Conservation (phyloP, 1,140 invertebrate genomes). For the Mya arenaria region DNA sequence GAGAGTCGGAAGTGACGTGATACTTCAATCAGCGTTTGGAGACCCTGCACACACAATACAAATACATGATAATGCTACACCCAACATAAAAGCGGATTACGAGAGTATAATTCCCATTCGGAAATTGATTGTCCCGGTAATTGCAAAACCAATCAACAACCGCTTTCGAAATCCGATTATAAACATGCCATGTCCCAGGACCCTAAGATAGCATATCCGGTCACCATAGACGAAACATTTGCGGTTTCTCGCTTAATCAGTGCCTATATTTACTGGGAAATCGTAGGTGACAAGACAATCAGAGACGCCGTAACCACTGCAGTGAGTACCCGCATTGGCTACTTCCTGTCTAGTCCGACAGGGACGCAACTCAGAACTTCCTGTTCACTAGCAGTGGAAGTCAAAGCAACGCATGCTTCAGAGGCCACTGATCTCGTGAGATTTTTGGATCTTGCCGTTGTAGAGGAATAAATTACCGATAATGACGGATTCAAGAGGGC, state of each 20-base stretch:
- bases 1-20: not conserved
- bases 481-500: too few species aligned
- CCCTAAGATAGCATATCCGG: constrained; percentile 41
- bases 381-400: constrained; percentile 18
- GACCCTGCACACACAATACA: not conserved
- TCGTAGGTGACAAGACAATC: constrained; percentile 16
- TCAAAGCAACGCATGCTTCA: not conserved
- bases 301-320: constrained; percentile 48
- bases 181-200: constrained; percentile 7
- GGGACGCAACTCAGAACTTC: not conserved
- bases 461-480: too few species aligned
- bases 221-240: not conserved
- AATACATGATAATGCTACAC: not conserved
- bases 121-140: constrained; percentile 20
- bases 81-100: not conserved
- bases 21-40: constrained; percentile 23
- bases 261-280: constrained; percentile 31
- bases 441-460: too few species aligned
- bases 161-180: not conserved
- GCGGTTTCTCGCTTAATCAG: constrained; percentile 32
- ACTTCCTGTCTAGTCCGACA: constrained; percentile 38
- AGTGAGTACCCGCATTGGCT: constrained; percentile 48
- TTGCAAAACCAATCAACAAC: not conserved
- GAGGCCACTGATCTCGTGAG: constrained; percentile 30
- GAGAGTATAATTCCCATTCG: constrained; percentile 17